Conservation (phyloP, 2,888 invertebrate genomes). For the Aproaerema taeniolella region DNA sequence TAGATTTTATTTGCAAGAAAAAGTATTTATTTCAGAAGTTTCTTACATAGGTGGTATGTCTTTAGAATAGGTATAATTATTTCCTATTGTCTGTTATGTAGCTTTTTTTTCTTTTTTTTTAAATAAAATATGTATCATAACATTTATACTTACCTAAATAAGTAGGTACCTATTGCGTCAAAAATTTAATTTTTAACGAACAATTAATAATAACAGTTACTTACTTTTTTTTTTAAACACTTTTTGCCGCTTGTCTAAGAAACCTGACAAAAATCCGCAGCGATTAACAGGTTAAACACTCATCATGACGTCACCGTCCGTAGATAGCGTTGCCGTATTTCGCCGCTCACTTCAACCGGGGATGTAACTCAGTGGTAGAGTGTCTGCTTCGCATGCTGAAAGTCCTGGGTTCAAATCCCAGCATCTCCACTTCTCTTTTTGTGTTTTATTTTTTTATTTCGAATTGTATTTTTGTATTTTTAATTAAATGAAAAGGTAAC, state of each 20-base stretch:
- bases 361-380: conserved; percentile 77
- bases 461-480: neutral
- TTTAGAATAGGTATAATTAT: too few species aligned
- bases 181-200: neutral
- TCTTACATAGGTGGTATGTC: too few species aligned
- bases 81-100: too few species aligned
- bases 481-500: neutral
- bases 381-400: conserved; percentile 83
- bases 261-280: too few species aligned
- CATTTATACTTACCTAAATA: neutral
- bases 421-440: conserved; percentile 63
- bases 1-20: too few species aligned
- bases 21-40: too few species aligned
- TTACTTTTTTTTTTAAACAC: too few species aligned
- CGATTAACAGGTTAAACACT: neutral
- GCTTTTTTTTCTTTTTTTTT: conserved; percentile 1
- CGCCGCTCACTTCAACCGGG: conserved; percentile 20
- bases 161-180: neutral
- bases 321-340: conserved; percentile 23
- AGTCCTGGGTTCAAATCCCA: conserved; percentile 82
- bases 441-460: neutral
- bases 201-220: neutral
- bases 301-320: conserved; percentile 17
- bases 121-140: neutral
- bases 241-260: too few species aligned